phyloP scores from a whole-genome alignment of 2,113 vertebrate species.

The Suncus etruscus region DNA sequence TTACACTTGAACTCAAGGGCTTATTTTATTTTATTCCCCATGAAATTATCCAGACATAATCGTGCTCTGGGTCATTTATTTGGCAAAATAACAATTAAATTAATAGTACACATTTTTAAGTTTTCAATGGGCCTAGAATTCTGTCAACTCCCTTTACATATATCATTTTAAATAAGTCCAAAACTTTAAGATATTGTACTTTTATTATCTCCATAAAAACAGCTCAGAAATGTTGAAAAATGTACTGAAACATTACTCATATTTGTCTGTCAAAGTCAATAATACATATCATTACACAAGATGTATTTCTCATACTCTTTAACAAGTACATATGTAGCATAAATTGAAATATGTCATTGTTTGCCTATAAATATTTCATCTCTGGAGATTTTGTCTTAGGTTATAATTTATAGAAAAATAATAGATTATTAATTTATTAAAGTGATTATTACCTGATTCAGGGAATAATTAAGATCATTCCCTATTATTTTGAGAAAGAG shows the following conservation, averaged over 20 bases:
- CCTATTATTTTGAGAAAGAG: not conserved
- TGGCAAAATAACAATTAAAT: not conserved
- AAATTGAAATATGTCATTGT: not conserved
- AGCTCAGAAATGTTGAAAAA: not conserved
- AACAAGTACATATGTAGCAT: not conserved
- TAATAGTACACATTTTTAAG: not conserved
- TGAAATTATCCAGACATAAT: not conserved
- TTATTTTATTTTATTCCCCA: not conserved
- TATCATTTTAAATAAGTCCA: not conserved
- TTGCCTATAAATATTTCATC: not conserved
- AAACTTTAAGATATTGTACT: not conserved
- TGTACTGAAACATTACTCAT: not conserved
- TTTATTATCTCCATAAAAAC: conserved; percentile 23
- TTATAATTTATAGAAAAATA: not conserved
- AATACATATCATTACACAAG: not conserved
- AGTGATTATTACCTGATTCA: not conserved
- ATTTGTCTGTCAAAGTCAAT: not conserved
- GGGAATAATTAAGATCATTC: not conserved
- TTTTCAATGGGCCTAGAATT: not conserved
- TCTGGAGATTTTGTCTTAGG: not conserved
- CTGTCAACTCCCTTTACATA: not conserved
- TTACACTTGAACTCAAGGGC: conserved; percentile 4
- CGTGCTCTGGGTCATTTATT: not conserved
- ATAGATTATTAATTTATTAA: not conserved
- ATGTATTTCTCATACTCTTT: not conserved